Conservation (phyloP, 2,113 vertebrate genomes). For the Semnornis frantzii region DNA sequence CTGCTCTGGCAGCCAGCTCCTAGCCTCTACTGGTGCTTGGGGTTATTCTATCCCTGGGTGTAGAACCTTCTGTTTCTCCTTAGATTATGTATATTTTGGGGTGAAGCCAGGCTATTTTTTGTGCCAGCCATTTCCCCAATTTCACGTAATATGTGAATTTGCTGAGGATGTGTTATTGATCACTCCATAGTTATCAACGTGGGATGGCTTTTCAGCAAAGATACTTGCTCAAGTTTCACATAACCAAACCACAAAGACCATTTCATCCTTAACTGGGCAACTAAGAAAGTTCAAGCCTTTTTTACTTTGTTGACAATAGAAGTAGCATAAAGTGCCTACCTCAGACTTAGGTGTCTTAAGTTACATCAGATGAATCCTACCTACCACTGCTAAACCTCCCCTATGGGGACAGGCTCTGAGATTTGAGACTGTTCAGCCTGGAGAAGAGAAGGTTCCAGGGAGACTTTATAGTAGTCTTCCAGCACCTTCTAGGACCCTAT, state of each 20-base stretch:
- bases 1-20: too few species aligned
- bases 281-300: not conserved
- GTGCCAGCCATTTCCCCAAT: not conserved
- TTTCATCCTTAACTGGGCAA: not conserved
- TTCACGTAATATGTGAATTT: not conserved
- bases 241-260: not conserved
- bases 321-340: not conserved
- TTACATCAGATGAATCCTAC: not conserved
- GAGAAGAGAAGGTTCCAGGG: too few species aligned
- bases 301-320: not conserved
- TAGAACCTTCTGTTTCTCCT: not conserved
- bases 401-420: too few species aligned
- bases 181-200: not conserved
- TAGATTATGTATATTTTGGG: not conserved
- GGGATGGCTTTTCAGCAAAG: not conserved
- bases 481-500: too few species aligned
- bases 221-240: not conserved
- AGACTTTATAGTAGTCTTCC: too few species aligned
- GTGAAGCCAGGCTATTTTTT: not conserved
- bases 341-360: not conserved
- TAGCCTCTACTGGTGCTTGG: too few species aligned
- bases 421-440: too few species aligned
- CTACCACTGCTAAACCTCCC: not conserved
- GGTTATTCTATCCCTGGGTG: not conserved
- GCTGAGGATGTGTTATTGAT: not conserved